A percentile compares a stretch with the other conserved stretches of the same genome.
These are phyloP conservation scores for Thalpophila matura DNA, from an alignment of 2,888 invertebrate species.

Conservation along the genomic window DNA sequence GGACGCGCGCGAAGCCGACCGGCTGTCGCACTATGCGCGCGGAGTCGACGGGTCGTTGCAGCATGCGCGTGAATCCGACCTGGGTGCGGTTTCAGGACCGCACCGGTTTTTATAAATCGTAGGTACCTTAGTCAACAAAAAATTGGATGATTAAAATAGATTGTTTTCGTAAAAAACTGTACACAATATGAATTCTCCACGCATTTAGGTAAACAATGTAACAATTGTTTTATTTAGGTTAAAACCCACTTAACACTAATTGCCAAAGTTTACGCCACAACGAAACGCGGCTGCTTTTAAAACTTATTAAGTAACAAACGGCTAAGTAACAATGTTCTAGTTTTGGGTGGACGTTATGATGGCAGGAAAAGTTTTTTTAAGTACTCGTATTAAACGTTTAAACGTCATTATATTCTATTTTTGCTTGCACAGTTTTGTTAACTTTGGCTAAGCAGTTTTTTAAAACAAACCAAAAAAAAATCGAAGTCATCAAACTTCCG, in stretches of 20 bases:
- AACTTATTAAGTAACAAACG: conserved; percentile 53
- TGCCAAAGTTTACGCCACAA: conserved; percentile 57
- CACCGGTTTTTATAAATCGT: too few species aligned
- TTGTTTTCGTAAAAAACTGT: background rate
- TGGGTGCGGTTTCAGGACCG: too few species aligned
- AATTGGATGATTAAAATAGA: conserved; percentile 11
- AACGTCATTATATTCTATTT: too few species aligned
- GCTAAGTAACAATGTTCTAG: conserved; percentile 49
- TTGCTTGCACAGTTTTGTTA: too few species aligned
- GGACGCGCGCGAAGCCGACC: too few species aligned
- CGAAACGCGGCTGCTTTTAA: conserved; percentile 51
- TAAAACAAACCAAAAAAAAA: too few species aligned
- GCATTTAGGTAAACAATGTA: conserved; percentile 44
- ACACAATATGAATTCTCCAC: conserved; percentile 6
- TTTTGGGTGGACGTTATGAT: conserved; percentile 35
- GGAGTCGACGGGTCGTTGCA: too few species aligned
- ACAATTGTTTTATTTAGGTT: conserved; percentile 64
- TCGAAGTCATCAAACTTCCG: too few species aligned
- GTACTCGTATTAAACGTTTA: background rate
- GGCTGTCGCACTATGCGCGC: too few species aligned
- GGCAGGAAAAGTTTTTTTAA: conserved; percentile 2
- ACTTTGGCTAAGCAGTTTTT: too few species aligned
- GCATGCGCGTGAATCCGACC: too few species aligned
- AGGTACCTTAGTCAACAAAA: too few species aligned
- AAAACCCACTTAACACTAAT: conserved; percentile 63